A percentile compares a stretch with the other conserved stretches of the same genome.
Evolutionary conservation across 2,888 invertebrate genomes (phyloP).

Genomic region (Eupithecia subumbrata): DNA sequence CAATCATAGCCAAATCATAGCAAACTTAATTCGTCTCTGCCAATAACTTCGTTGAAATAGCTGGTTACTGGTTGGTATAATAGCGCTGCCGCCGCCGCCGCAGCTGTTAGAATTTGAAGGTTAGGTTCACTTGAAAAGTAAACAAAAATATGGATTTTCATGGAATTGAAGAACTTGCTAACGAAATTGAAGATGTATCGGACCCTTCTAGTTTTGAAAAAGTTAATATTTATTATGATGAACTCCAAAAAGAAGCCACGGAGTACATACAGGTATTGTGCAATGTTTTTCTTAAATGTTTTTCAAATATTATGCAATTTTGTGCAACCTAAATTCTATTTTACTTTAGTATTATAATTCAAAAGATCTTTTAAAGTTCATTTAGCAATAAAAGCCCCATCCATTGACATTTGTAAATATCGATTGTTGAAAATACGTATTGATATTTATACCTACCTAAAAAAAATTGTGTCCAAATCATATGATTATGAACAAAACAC

Average conservation of each 20-base stretch:
- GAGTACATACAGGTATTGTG: slow-evolving; percentile 66
- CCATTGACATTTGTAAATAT: too few relatives aligned
- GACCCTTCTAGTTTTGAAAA: slow-evolving; percentile 66
- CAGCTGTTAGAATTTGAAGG: not conserved
- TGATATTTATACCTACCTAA: too few relatives aligned
- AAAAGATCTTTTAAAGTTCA: too few relatives aligned
- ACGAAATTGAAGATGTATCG: slow-evolving; percentile 54
- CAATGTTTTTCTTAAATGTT: not conserved
- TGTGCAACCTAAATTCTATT: too few relatives aligned
- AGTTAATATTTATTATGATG: slow-evolving; percentile 56
- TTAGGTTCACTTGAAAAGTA: not conserved
- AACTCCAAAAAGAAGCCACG: slow-evolving; percentile 61
- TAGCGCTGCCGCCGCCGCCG: not conserved
- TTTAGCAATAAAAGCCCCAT: too few relatives aligned
- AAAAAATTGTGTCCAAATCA: too few relatives aligned
- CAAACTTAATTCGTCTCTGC: too few relatives aligned
- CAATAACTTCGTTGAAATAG: not conserved
- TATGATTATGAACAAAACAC: too few relatives aligned
- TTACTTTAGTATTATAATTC: too few relatives aligned
- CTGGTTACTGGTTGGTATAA: too few relatives aligned
- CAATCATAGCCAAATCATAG: too few relatives aligned
- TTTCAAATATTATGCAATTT: not conserved
- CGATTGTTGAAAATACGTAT: too few relatives aligned
- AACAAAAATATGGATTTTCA: slow-evolving; percentile 30
- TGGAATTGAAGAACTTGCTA: slow-evolving; percentile 43